These are phyloP conservation scores for Aphaenogaster rudis DNA, from an alignment of 1,140 invertebrate genomes.

Conservation along the genomic window DNA sequence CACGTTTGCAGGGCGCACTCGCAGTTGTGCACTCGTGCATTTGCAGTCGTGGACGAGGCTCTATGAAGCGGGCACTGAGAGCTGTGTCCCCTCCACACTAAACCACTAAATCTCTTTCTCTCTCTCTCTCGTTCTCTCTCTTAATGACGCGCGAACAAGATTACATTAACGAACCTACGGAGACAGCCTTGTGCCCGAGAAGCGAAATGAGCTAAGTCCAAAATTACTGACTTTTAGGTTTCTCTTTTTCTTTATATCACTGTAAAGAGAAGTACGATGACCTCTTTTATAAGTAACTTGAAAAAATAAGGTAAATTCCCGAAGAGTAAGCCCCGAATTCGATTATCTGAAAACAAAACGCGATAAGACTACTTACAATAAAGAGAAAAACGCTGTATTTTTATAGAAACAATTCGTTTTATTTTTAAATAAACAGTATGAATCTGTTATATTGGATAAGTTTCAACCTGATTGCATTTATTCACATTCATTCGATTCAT, in stretches of 20 bases:
- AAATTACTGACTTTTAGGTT: neutral
- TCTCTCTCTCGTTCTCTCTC: constrained; percentile 26
- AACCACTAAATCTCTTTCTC: constrained; percentile 82
- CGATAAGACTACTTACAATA: constrained; percentile 14
- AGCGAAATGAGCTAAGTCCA: constrained; percentile 26
- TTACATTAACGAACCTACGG: constrained; percentile 36
- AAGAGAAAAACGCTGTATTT: constrained; percentile 34
- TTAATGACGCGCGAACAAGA: constrained; percentile 5
- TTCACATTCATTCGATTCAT: constrained; percentile 28
- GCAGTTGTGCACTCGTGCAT: constrained; percentile 77
- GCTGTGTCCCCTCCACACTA: constrained; percentile 85
- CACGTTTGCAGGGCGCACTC: constrained; percentile 83
- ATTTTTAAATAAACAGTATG: constrained; percentile 42
- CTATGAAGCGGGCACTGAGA: constrained; percentile 85
- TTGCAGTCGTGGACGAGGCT: constrained; percentile 78
- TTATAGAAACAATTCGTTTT: constrained; percentile 43
- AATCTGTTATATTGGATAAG: constrained; percentile 27
- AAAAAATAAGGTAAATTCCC: neutral
- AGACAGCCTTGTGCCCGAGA: constrained; percentile 17
- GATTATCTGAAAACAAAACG: constrained; percentile 29
- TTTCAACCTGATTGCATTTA: constrained; percentile 45
- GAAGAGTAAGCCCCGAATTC: neutral
- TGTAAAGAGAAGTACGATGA: neutral
- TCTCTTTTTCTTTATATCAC: neutral
- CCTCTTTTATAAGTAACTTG: neutral